phyloP scores from a whole-genome alignment of 2,888 invertebrate species.

The Calephelis perditalis region DNA sequence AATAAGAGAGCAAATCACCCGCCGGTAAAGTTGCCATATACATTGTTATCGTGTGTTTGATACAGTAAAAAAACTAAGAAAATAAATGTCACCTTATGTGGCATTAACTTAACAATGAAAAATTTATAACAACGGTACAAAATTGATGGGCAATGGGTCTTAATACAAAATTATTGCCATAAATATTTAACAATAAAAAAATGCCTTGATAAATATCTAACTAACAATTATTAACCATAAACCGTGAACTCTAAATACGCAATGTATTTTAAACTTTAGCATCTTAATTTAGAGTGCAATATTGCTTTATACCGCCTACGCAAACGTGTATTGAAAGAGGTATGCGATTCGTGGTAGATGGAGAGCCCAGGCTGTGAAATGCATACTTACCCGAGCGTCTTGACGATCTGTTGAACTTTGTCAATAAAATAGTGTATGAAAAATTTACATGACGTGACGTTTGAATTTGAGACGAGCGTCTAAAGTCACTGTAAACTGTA shows the following conservation, averaged over 20 bases:
- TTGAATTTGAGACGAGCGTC: too few species aligned
- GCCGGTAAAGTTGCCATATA: too few species aligned
- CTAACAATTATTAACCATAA: slow-evolving; percentile 4
- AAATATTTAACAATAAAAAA: slow-evolving; percentile 8
- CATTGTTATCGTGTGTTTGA: too few species aligned
- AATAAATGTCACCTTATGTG: neutral
- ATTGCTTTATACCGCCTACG: neutral
- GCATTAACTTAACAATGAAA: neutral
- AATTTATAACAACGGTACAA: neutral
- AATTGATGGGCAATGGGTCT: neutral
- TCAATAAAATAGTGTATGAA: too few species aligned
- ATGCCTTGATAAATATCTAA: slow-evolving; percentile 9
- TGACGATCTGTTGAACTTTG: too few species aligned
- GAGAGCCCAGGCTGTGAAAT: too few species aligned
- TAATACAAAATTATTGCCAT: neutral
- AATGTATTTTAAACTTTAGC: neutral
- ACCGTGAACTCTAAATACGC: neutral
- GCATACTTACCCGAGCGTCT: too few species aligned
- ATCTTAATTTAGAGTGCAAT: neutral
- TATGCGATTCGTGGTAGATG: neutral
- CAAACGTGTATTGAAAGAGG: neutral
- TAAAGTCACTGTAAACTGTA: too few species aligned
- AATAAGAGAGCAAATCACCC: too few species aligned
- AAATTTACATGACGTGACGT: too few species aligned
- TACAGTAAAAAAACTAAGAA: too few species aligned